Evolutionary conservation across 2,888 invertebrate genomes (phyloP).

Genomic region (Drosophila paranaensis): DNA sequence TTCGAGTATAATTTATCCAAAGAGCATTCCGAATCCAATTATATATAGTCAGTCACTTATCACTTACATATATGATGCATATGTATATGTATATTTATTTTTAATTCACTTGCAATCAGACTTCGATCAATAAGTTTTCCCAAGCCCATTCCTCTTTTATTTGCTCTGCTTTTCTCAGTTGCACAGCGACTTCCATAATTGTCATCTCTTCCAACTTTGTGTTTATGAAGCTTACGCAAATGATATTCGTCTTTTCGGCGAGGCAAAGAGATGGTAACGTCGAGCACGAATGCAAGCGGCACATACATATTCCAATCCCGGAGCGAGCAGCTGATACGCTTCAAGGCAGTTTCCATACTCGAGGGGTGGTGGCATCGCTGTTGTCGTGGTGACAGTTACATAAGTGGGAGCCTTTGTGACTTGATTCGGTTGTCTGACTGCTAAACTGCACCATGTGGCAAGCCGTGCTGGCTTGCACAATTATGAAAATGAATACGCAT

Average conservation of each 20-base stretch:
- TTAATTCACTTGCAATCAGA: constrained; percentile 1
- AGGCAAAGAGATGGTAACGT: constrained; percentile 23
- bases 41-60: background rate
- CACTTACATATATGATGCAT: background rate
- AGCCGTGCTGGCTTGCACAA: constrained; percentile 35
- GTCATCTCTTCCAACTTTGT: background rate
- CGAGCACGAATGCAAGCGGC: constrained; percentile 30
- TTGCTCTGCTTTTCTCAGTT: background rate
- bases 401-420: constrained; percentile 51
- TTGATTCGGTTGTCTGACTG: constrained; percentile 35
- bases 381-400: constrained; percentile 52
- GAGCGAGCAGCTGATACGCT: constrained; percentile 1
- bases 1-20: no score
- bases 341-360: constrained; percentile 28
- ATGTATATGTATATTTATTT: background rate
- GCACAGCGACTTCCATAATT: background rate
- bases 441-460: constrained; percentile 36
- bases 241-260: constrained; percentile 45
- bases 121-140: constrained; percentile 54
- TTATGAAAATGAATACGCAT: constrained; percentile 65
- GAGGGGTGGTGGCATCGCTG: constrained; percentile 5
- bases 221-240: constrained; percentile 54
- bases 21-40: background rate
- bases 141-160: background rate
- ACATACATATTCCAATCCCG: constrained; percentile 26